These are phyloP conservation scores for Drosophila mimetica DNA, from an alignment of 2,888 invertebrate genomes.

Conservation along the genomic window DNA sequence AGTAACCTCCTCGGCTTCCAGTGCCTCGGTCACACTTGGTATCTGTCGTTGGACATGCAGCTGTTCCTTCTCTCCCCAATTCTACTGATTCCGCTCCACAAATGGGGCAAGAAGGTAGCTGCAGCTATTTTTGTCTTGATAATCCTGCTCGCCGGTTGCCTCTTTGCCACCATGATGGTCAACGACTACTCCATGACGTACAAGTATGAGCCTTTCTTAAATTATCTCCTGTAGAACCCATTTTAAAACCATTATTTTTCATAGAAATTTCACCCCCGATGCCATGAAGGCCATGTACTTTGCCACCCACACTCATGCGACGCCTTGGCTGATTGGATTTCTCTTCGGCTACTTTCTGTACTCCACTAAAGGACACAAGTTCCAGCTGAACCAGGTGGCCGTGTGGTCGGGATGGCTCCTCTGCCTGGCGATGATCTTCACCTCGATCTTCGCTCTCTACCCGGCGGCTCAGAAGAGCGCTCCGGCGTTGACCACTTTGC, in stretches of 20 bases:
- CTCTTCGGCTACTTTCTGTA: slow-evolving; percentile 66
- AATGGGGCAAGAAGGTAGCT: slow-evolving; percentile 72
- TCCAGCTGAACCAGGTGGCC: slow-evolving; percentile 42
- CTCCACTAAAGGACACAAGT: slow-evolving; percentile 43
- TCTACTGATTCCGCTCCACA: slow-evolving; percentile 84
- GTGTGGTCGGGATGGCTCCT: slow-evolving; percentile 66
- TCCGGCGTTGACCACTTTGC: slow-evolving; percentile 20
- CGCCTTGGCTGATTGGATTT: slow-evolving; percentile 71
- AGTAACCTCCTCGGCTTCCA: slow-evolving; percentile 19
- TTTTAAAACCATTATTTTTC: background rate
- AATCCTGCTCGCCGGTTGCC: slow-evolving; percentile 66
- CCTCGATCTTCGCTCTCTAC: slow-evolving; percentile 62
- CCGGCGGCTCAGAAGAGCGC: slow-evolving; percentile 38
- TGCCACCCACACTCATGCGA: slow-evolving; percentile 57
- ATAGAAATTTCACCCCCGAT: slow-evolving; percentile 11
- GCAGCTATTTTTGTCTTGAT: slow-evolving; percentile 61
- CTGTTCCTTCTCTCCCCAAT: slow-evolving; percentile 86
- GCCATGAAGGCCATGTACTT: slow-evolving; percentile 42
- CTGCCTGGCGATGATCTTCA: slow-evolving; percentile 49
- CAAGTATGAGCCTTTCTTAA: slow-evolving; percentile 34
- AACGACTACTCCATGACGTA: slow-evolving; percentile 55
- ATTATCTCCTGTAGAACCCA: background rate
- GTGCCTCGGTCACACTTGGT: slow-evolving; percentile 86
- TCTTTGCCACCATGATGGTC: slow-evolving; percentile 69
- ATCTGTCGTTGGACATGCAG: slow-evolving; percentile 86